Evolutionary conservation across 2,797 vertebrate genomes (phyloP), one percentile per base, ranked within the genome.

Genomic region (Dendrocincla tyrannina): DNA sequence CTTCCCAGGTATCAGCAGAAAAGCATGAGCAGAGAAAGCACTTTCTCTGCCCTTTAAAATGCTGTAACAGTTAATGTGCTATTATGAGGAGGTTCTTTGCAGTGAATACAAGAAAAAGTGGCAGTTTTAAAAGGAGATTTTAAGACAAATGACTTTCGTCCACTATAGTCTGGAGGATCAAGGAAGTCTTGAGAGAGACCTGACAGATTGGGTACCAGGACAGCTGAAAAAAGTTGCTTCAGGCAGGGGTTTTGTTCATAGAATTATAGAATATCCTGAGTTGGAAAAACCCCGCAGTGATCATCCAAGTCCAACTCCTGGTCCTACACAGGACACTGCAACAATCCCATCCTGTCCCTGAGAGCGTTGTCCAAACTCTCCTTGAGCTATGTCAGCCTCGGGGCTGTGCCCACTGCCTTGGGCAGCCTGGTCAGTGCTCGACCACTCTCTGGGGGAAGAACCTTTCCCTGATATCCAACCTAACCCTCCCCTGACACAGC

Each of bases 301-400:
- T 60, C 44, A 25, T 19, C 17, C 5, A 24, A 24, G 32, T 24
- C 41, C 18, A 62, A 0, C 13, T 5, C 47, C 10, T 60, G 46
- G 2, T 7, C 7, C 49, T 72, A 66, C 32, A 1, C 10, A 60
- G 60, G 60, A 58, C 13, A 3, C 30, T 22, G 12, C 32, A 32
- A 9, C 3, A 68, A 17, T 5, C 22, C 68, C 41, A 19, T 1
- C 8, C 18, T 42, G 20, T 23, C 6, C 47, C 35, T 39, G 28
- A 50, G 5, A 60, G 32, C 0, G 0, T 0, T 52, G 39, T 9
- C 46, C 62, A 32, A 67, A 0, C 2, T 1, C 25, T 41, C 22
- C 62, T 81, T 78, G 41, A 60, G 62, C 27, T 62, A 47, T 39
- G 60, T 27, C 25, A 75, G 52, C 32, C 52, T 59, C 3, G 0